A percentile compares a stretch with the other conserved stretches of the same genome.
Evolutionary conservation across 2,797 vertebrate species (phyloP).

Genomic region (Astyanax mexicanus): DNA sequence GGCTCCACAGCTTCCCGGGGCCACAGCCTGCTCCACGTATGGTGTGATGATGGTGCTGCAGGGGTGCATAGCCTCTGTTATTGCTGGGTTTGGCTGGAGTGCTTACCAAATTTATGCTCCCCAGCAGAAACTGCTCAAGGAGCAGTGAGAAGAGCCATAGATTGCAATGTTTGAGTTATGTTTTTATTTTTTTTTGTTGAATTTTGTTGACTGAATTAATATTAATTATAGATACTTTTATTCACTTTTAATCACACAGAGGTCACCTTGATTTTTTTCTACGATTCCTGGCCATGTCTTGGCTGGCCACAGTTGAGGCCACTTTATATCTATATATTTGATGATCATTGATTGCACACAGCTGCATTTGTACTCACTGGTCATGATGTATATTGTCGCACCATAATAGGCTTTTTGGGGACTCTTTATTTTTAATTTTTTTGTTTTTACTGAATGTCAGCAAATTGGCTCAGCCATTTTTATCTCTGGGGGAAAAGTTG

Average conservation of each 20-base stretch:
- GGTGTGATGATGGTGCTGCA: conserved; percentile 83
- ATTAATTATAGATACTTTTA: no score
- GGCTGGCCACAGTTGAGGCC: neutral
- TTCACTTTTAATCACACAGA: no score
- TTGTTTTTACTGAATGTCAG: neutral
- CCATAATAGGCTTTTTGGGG: conserved; percentile 43
- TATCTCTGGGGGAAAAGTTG: conserved; percentile 41
- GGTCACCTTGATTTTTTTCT: neutral
- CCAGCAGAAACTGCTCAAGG: conserved; percentile 65
- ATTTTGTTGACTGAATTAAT: neutral
- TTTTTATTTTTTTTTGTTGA: no score
- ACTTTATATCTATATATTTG: conserved; percentile 15
- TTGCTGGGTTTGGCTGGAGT: conserved; percentile 74
- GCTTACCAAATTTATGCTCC: conserved; percentile 72
- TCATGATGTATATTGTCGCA: neutral
- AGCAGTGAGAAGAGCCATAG: conserved; percentile 53
- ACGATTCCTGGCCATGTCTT: neutral
- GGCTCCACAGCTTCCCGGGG: conserved; percentile 61
- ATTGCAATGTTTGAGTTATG: neutral
- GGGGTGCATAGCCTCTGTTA: conserved; percentile 78
- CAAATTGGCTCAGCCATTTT: conserved; percentile 38
- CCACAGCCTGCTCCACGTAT: conserved; percentile 74
- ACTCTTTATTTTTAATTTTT: neutral
- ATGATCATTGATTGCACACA: neutral
- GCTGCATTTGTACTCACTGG: neutral